phyloP scores from a whole-genome alignment of 1,140 invertebrate genomes.

The Drosophila nasuta region DNA sequence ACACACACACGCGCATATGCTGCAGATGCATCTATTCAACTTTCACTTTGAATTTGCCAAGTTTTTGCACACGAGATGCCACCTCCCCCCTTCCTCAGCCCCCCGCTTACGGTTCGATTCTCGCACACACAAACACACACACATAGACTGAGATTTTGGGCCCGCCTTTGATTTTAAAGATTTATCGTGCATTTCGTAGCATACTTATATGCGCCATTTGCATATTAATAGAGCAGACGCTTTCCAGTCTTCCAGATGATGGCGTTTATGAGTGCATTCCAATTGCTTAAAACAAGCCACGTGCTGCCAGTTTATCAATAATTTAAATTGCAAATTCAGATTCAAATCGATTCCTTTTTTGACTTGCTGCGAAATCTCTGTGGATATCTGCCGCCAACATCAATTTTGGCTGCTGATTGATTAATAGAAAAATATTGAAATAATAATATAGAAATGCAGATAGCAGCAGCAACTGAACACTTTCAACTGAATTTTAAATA shows the following conservation, averaged over 20 bases:
- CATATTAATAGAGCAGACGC: conserved; percentile 73
- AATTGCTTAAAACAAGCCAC: conserved; percentile 29
- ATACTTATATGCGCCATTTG: conserved; percentile 78
- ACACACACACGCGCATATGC: conserved; percentile 18
- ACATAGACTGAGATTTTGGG: conserved; percentile 11
- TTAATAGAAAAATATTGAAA: conserved; percentile 51
- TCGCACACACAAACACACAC: conserved; percentile 12
- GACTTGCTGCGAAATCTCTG: conserved; percentile 33
- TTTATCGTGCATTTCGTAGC: conserved; percentile 75
- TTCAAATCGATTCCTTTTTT: conserved; percentile 37
- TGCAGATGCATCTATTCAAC: conserved; percentile 52
- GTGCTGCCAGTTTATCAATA: conserved; percentile 68
- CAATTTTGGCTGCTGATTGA: conserved; percentile 40
- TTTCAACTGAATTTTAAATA: neutral
- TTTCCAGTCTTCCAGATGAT: conserved; percentile 37
- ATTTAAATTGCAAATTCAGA: conserved; percentile 65
- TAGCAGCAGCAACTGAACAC: conserved; percentile 4
- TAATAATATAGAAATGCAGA: conserved; percentile 20
- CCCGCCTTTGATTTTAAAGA: conserved; percentile 78
- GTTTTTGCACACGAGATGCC: conserved; percentile 52
- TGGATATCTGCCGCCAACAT: conserved; percentile 56
- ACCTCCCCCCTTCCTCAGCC: neutral
- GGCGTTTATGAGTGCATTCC: conserved; percentile 49
- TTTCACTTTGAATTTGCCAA: conserved; percentile 81
- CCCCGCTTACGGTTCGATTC: conserved; percentile 23